phyloP scores from a whole-genome alignment of 2,113 vertebrate species.

The Lepidothrix coronata region DNA sequence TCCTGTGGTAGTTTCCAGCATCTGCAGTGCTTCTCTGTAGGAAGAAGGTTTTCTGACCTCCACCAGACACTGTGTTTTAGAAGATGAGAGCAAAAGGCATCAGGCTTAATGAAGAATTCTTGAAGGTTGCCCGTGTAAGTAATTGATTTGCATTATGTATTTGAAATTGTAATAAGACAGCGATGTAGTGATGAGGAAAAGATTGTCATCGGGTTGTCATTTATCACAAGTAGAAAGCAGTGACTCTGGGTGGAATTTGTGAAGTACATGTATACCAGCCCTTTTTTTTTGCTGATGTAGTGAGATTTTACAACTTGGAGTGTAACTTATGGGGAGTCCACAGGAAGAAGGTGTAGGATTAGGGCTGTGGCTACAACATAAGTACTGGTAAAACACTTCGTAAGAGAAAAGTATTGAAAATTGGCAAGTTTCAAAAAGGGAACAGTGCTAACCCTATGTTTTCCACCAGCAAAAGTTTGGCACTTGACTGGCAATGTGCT shows the following conservation, averaged over 20 bases:
- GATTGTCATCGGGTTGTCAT: not conserved
- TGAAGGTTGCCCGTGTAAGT: conserved; percentile 56
- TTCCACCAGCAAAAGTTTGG: not conserved
- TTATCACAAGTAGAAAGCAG: not conserved
- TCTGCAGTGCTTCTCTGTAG: conserved; percentile 10
- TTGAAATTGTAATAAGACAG: conserved; percentile 11
- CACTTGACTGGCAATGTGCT: not conserved
- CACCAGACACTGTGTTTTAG: not conserved
- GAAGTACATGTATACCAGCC: not conserved
- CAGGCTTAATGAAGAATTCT: conserved; percentile 34
- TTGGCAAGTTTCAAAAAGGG: not conserved
- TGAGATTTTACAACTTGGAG: not conserved
- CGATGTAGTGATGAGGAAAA: not conserved
- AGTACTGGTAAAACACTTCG: not conserved
- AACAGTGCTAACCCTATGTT: not conserved
- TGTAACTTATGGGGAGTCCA: not conserved
- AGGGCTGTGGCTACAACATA: not conserved
- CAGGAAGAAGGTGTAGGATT: not conserved
- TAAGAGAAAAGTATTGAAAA: not conserved
- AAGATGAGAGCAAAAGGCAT: conserved; percentile 37
- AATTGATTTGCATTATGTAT: not conserved
- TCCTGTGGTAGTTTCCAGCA: conserved; percentile 23
- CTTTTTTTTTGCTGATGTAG: not conserved
- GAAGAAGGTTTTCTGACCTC: conserved; percentile 49
- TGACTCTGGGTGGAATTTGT: not conserved